These are phyloP conservation scores for Austrofundulus limnaeus DNA, from an alignment of 2,113 vertebrate species.

Conservation along the genomic window DNA sequence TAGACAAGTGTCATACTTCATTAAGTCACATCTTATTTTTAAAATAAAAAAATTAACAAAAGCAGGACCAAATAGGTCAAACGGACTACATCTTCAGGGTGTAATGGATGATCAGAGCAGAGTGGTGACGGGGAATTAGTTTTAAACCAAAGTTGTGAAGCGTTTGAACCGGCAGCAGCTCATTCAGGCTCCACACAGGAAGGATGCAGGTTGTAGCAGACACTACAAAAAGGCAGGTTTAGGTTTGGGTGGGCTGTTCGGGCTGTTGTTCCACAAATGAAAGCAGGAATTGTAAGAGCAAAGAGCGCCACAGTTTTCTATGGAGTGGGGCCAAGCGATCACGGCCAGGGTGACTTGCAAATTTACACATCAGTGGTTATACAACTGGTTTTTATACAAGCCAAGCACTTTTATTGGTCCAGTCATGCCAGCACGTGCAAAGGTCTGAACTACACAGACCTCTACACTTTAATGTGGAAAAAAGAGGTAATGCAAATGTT, in stretches of 20 bases:
- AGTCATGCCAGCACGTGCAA: background rate
- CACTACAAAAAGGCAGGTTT: background rate
- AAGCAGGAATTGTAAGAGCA: slow-evolving; percentile 18
- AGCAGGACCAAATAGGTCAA: background rate
- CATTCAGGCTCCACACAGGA: background rate
- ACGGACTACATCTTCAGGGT: too few relatives aligned
- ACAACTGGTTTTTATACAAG: slow-evolving; percentile 11
- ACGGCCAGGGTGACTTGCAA: slow-evolving; percentile 56
- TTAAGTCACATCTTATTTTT: slow-evolving; percentile 18
- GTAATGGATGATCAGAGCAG: too few relatives aligned
- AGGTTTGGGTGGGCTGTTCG: background rate
- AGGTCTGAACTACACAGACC: background rate
- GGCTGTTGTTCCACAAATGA: slow-evolving; percentile 18
- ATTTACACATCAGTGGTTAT: slow-evolving; percentile 38
- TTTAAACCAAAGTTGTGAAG: background rate
- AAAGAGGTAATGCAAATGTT: too few relatives aligned
- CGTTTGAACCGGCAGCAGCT: background rate
- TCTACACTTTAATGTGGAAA: slow-evolving; percentile 1
- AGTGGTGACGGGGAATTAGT: background rate
- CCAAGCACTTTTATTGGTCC: slow-evolving; percentile 7
- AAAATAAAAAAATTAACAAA: background rate
- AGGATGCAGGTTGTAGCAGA: background rate
- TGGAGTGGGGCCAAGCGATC: slow-evolving; percentile 37
- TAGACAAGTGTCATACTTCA: slow-evolving; percentile 32
- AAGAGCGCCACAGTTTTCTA: slow-evolving; percentile 17